Percentiles rank a stretch among this genome's conserved stretches.
Evolutionary conservation across 1,140 invertebrate genomes (phyloP).

Genomic region (Venustaconcha ellipsiformis): DNA sequence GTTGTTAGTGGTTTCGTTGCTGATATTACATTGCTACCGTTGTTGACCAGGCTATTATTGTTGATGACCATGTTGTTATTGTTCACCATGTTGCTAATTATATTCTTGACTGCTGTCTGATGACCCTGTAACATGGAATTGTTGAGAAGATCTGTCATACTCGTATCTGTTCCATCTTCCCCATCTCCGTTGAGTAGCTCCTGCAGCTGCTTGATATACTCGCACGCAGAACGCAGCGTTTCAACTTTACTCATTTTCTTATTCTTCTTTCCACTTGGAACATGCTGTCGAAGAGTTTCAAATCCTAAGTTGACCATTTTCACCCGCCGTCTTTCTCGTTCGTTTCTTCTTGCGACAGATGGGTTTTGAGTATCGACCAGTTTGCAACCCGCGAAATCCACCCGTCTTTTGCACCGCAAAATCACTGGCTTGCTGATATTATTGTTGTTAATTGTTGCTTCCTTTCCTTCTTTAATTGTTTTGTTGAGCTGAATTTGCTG

Average conservation of each 20-base stretch:
- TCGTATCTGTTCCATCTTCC: background rate
- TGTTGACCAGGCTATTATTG: background rate
- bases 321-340: slow-evolving; percentile 91
- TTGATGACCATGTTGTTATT: slow-evolving; percentile 16
- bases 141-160: slow-evolving; percentile 20
- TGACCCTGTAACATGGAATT: slow-evolving; percentile 30
- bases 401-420: slow-evolving; percentile 59
- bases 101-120: slow-evolving; percentile 14
- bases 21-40: background rate
- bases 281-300: slow-evolving; percentile 64
- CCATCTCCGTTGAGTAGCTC: slow-evolving; percentile 76
- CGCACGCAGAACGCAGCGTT: slow-evolving; percentile 90
- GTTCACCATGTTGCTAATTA: slow-evolving; percentile 10
- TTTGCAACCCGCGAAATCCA: slow-evolving; percentile 55
- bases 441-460: slow-evolving; percentile 20
- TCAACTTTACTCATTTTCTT: slow-evolving; percentile 83
- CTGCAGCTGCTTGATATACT: slow-evolving; percentile 90
- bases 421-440: slow-evolving; percentile 44
- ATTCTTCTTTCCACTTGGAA: slow-evolving; percentile 72
- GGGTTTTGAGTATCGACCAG: slow-evolving; percentile 74
- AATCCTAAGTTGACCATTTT: slow-evolving; percentile 88
- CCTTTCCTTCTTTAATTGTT: slow-evolving; percentile 47
- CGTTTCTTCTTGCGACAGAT: slow-evolving; percentile 91
- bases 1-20: slow-evolving; percentile 6
- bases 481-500: slow-evolving; percentile 56